Evolutionary conservation across 2,888 invertebrate species (phyloP).

Genomic region (Cheiracanthium punctorium): DNA sequence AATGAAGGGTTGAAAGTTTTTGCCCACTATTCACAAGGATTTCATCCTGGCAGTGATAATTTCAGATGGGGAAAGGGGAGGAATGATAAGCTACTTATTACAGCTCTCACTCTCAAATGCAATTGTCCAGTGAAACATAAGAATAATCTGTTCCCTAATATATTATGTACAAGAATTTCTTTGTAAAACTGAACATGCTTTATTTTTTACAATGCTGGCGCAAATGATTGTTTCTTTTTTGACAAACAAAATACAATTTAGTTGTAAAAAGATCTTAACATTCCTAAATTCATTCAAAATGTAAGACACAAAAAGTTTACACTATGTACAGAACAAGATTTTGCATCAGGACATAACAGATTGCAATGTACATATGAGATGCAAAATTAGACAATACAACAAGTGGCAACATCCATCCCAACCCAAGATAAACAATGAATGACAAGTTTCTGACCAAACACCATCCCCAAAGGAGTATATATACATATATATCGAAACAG

Average conservation of each 20-base stretch:
- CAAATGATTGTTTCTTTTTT: constrained; percentile 45
- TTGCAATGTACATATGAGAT: constrained; percentile 55
- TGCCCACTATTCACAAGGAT: constrained; percentile 41
- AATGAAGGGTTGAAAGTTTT: constrained; percentile 18
- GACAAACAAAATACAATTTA: constrained; percentile 61
- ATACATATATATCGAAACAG: too few species aligned
- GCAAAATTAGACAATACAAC: constrained; percentile 44
- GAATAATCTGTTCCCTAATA: constrained; percentile 66
- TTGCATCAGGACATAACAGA: constrained; percentile 42
- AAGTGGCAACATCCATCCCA: constrained; percentile 51
- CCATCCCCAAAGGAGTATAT: constrained; percentile 11
- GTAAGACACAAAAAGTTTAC: constrained; percentile 48
- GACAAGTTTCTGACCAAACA: constrained; percentile 30
- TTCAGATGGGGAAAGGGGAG: constrained; percentile 22
- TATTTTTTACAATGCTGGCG: constrained; percentile 52
- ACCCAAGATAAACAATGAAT: constrained; percentile 45
- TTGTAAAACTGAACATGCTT: constrained; percentile 47
- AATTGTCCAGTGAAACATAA: constrained; percentile 34
- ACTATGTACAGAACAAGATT: constrained; percentile 62
- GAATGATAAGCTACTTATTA: constrained; percentile 48
- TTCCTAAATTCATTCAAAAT: constrained; percentile 62
- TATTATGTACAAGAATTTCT: constrained; percentile 62
- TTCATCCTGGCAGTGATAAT: constrained; percentile 67
- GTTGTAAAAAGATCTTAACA: constrained; percentile 63
- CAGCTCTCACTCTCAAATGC: constrained; percentile 52